phyloP scores from a whole-genome alignment of 2,888 invertebrate genomes.

The Chironomus tentans region DNA sequence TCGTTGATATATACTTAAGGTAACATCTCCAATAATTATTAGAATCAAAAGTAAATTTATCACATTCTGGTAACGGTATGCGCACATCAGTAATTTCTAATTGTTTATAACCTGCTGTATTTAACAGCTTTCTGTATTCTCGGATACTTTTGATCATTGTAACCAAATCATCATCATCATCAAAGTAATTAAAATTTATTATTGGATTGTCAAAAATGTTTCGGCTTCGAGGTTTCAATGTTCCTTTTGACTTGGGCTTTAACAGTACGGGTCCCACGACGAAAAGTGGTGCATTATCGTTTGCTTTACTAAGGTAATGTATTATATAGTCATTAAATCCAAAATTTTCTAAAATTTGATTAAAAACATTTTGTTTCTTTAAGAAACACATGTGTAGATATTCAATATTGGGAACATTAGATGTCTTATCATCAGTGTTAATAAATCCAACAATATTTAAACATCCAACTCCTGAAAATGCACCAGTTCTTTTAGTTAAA shows the following conservation, averaged over 20 bases:
- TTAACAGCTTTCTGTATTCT: not conserved
- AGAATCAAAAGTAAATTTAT: slow-evolving; percentile 44
- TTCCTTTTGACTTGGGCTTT: slow-evolving; percentile 42
- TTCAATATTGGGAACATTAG: not conserved
- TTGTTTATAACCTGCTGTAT: not conserved
- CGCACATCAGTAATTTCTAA: not conserved
- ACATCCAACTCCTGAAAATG: not conserved
- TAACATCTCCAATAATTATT: slow-evolving; percentile 65
- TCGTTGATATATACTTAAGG: slow-evolving; percentile 52
- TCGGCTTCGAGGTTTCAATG: slow-evolving; percentile 43
- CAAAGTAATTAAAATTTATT: slow-evolving; percentile 50
- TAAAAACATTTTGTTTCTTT: not conserved
- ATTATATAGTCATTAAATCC: not conserved
- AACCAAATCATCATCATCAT: slow-evolving; percentile 41
- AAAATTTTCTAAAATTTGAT: not conserved
- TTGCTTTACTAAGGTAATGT: not conserved
- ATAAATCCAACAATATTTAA: not conserved
- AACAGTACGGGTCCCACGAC: slow-evolving; percentile 33
- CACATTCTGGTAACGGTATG: slow-evolving; percentile 38
- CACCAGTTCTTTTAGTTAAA: not conserved
- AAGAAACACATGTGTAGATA: not conserved
- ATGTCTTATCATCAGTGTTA: not conserved
- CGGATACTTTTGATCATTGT: slow-evolving; percentile 32
- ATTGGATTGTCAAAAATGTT: slow-evolving; percentile 47
- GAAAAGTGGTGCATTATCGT: slow-evolving; percentile 28